Conservation (phyloP, 2,113 vertebrate genomes). For the Salminus brasiliensis region DNA sequence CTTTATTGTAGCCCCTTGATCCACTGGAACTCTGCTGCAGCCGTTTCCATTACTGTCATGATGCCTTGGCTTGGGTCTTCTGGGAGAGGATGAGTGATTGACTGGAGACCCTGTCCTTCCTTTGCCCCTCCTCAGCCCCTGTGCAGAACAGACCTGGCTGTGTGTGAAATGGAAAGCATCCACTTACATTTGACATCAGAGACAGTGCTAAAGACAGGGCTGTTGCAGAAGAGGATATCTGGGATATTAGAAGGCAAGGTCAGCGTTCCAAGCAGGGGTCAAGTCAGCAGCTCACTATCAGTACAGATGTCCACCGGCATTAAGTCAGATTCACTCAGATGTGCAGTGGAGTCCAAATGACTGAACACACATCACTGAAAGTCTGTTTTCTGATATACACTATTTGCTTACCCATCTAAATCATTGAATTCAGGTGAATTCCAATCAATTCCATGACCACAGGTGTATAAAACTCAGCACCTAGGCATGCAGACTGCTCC, state of each 20-base stretch:
- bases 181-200: constrained; percentile 37
- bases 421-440: too few species aligned
- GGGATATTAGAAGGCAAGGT: neutral
- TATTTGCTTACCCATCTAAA: too few species aligned
- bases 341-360: neutral
- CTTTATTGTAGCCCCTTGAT: neutral
- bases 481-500: too few species aligned
- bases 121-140: constrained; percentile 53
- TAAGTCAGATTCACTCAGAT: too few species aligned
- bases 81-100: constrained; percentile 2
- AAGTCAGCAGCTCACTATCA: neutral
- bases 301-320: neutral
- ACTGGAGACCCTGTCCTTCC: constrained; percentile 39
- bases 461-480: too few species aligned
- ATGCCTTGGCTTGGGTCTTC: neutral
- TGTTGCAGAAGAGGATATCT: neutral
- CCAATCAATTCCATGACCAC: too few species aligned
- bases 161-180: constrained; percentile 74
- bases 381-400: too few species aligned
- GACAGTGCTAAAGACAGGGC: too few species aligned
- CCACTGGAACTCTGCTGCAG: neutral
- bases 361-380: too few species aligned
- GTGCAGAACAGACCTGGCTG: constrained; percentile 64
- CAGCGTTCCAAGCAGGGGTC: neutral
- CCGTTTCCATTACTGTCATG: constrained; percentile 1